Evolutionary conservation across 2,113 vertebrate genomes (phyloP), one percentile per base, ranked within the genome.

Genomic region (Anser brachyrhynchus): DNA sequence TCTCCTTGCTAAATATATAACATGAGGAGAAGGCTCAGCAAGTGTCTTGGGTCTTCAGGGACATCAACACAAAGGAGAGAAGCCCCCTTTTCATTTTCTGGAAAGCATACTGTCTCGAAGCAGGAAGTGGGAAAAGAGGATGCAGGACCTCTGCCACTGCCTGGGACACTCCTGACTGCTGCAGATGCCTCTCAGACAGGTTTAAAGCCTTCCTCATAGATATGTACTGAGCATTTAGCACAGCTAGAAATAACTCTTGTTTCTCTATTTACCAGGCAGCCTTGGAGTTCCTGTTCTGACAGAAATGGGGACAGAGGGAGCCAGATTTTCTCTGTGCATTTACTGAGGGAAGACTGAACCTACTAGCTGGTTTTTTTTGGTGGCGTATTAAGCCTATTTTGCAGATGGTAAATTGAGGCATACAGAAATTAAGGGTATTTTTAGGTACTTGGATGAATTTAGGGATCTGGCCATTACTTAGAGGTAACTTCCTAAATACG

Each of bases 51-150:
- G 22, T 57, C 26, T 84, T 26, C 74, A 89, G 35, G 22, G 21
- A 35, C 43, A 51, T 4, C 5, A 21, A 6, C 16, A 18, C 16
- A 13, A 41, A 26, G 11, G 66, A 61, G n/a, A 62, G 8, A 43
- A 4, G 3, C 1, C 4, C 4, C 4, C 2, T 52, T 33, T 20
- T n/a, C 3, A 5, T 87, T 65, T 58, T 43, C 22, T 57, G 35
- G 15, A 52, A 70, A 58, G 29, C 4, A 25, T 10, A 28, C 6
- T 65, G 11, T 22, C 43, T 71, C 21, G 7, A 64, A 25, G 18
- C 16, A 43, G 3, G 3, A 9, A 2, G 5, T 13, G 55, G 44
- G 41, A 49, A 84, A 67, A 43, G 41, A 31, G 3, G 6, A 59
- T 11, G 19, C 17, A 39, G 25, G 17, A 41, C 9, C 23, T 49